These are phyloP conservation scores for Apodemia duryi DNA, from an alignment of 2,888 invertebrate species.

Conservation along the genomic window DNA sequence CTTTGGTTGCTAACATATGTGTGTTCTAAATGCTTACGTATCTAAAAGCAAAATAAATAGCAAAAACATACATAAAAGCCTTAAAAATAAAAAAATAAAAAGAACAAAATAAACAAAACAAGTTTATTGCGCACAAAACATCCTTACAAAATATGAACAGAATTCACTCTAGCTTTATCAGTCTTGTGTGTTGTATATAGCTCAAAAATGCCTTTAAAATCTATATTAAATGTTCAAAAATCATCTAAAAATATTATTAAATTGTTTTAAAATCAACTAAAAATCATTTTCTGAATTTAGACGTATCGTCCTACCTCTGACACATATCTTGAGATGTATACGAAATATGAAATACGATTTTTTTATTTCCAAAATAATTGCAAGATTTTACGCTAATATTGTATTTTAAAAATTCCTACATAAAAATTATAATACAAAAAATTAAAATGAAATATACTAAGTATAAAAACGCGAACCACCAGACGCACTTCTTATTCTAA, in stretches of 20 bases:
- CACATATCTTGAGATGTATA: slow-evolving; percentile 23
- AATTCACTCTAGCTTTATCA: slow-evolving; percentile 64
- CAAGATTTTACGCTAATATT: background rate
- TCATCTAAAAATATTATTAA: slow-evolving; percentile 36
- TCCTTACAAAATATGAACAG: slow-evolving; percentile 69
- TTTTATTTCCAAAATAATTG: background rate
- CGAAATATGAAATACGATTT: background rate
- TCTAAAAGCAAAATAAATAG: slow-evolving; percentile 24
- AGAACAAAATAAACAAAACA: slow-evolving; percentile 65
- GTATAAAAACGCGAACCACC: background rate
- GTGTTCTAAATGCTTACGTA: slow-evolving; percentile 30
- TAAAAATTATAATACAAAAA: background rate
- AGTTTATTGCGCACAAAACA: slow-evolving; percentile 76
- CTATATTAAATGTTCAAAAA: slow-evolving; percentile 41
- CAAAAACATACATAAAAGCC: slow-evolving; percentile 23
- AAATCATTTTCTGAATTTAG: slow-evolving; percentile 16
- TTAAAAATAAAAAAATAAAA: slow-evolving; percentile 50
- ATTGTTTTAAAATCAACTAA: slow-evolving; percentile 31
- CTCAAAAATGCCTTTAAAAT: slow-evolving; percentile 71
- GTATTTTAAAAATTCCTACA: background rate
- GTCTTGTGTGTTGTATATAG: slow-evolving; percentile 78
- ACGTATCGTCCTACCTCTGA: slow-evolving; percentile 15
- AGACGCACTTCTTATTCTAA: slow-evolving; percentile 2
- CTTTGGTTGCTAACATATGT: slow-evolving; percentile 56
- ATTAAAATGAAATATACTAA: background rate